phyloP scores from a whole-genome alignment of 2,888 invertebrate genomes.

The Limnephilus lunatus region DNA sequence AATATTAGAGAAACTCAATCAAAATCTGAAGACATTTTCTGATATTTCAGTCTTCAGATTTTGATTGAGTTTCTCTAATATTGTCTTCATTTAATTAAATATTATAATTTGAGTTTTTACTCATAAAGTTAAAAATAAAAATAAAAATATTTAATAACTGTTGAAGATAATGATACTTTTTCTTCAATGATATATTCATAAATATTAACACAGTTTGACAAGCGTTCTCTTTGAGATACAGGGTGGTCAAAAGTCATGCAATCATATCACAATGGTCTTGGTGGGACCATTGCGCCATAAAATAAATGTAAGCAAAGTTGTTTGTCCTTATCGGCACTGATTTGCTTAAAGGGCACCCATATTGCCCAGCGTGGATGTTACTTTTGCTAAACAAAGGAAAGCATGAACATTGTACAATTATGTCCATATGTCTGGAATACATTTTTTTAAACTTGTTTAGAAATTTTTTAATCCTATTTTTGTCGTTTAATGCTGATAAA shows the following conservation, averaged over 20 bases:
- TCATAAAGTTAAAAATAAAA: too few relatives aligned
- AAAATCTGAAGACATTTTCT: too few relatives aligned
- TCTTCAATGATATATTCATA: too few relatives aligned
- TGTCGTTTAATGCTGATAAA: too few relatives aligned
- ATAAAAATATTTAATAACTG: too few relatives aligned
- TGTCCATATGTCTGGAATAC: not conserved
- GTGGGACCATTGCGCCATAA: constrained; percentile 55
- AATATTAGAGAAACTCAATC: too few relatives aligned
- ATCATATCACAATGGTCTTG: constrained; percentile 62
- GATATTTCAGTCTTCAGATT: too few relatives aligned
- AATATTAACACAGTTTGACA: constrained; percentile 11
- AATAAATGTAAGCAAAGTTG: constrained; percentile 63
- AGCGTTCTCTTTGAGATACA: not conserved
- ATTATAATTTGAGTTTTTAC: too few relatives aligned
- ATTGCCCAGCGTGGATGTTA: not conserved
- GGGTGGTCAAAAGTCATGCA: constrained; percentile 58
- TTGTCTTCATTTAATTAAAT: too few relatives aligned
- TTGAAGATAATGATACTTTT: too few relatives aligned
- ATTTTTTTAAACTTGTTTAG: not conserved
- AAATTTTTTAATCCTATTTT: too few relatives aligned
- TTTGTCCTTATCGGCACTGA: constrained; percentile 60
- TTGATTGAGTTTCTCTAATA: too few relatives aligned
- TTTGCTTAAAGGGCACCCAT: constrained; percentile 57
- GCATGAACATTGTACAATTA: constrained; percentile 22
- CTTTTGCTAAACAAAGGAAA: constrained; percentile 1